Conservation (phyloP, 2,888 invertebrate genomes). For the Sepioteuthis lessoniana region DNA sequence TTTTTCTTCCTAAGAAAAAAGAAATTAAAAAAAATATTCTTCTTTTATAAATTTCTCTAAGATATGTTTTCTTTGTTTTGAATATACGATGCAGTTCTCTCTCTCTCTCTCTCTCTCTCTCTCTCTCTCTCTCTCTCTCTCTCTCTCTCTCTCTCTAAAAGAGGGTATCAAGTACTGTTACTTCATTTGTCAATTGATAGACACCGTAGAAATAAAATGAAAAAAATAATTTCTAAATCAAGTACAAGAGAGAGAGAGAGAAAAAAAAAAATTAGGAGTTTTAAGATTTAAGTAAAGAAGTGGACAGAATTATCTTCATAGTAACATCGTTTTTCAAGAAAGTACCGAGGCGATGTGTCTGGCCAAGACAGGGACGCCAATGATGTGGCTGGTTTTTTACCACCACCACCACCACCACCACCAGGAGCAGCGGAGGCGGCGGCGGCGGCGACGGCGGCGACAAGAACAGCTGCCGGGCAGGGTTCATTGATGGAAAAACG, state of each 20-base stretch:
- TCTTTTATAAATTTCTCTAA: too few species aligned
- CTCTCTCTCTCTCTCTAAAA: too few species aligned
- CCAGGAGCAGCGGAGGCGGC: too few species aligned
- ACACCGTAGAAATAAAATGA: not conserved
- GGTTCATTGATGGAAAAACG: not conserved
- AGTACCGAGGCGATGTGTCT: not conserved
- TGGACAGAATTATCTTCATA: not conserved
- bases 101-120: too few species aligned
- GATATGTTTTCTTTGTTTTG: not conserved
- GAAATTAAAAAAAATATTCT: not conserved
- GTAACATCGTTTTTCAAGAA: not conserved
- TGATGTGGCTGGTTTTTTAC: not conserved
- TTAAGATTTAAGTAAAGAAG: not conserved
- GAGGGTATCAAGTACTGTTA: not conserved
- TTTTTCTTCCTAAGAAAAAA: not conserved
- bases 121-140: not conserved
- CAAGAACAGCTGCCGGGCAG: not conserved
- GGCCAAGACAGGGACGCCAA: not conserved
- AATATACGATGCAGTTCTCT: not conserved
- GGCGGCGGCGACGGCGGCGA: not conserved
- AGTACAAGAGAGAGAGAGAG: not conserved
- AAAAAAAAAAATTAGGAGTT: not conserved
- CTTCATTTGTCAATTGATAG: not conserved
- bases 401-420: not conserved
- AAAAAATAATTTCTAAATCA: not conserved